A percentile compares a stretch with the other conserved stretches of the same genome.
phyloP scores from a whole-genome alignment of 2,113 vertebrate species.

The Porphyrio hochstetteri region DNA sequence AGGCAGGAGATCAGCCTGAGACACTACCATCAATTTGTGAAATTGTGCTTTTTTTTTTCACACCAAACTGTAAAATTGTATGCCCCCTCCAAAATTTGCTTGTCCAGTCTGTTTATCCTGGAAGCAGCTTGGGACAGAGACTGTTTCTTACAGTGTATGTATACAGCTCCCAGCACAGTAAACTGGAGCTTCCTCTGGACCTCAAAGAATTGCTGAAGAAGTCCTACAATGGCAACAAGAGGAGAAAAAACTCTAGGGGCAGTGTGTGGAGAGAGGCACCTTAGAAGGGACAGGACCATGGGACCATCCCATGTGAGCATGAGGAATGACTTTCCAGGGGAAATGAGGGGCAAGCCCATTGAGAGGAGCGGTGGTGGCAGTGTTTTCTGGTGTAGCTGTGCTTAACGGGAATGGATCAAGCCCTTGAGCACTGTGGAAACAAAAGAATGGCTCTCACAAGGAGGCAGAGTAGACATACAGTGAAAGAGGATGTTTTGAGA shows the following conservation, averaged over 20 bases:
- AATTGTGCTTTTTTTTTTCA: neutral
- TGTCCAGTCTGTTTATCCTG: neutral
- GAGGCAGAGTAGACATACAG: neutral
- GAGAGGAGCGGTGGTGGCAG: neutral
- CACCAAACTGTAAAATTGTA: too few relatives aligned
- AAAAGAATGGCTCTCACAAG: neutral
- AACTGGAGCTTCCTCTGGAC: neutral
- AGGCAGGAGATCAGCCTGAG: neutral
- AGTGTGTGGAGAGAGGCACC: fast-evolving
- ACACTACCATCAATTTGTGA: neutral
- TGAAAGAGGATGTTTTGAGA: neutral
- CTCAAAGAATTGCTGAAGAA: neutral
- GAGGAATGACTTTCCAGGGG: neutral
- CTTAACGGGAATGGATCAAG: neutral
- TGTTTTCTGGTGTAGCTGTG: neutral
- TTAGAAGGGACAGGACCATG: fast-evolving
- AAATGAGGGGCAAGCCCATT: neutral
- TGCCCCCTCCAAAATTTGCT: neutral
- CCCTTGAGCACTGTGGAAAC: fast-evolving
- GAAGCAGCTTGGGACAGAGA: neutral
- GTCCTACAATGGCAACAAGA: neutral
- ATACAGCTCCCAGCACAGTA: neutral
- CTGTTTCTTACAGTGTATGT: neutral
- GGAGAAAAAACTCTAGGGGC: neutral
- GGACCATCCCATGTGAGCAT: neutral